Base-by-base conservation (phyloP, 2,113 vertebrate species). In the Tetrao urogallus region DNA sequence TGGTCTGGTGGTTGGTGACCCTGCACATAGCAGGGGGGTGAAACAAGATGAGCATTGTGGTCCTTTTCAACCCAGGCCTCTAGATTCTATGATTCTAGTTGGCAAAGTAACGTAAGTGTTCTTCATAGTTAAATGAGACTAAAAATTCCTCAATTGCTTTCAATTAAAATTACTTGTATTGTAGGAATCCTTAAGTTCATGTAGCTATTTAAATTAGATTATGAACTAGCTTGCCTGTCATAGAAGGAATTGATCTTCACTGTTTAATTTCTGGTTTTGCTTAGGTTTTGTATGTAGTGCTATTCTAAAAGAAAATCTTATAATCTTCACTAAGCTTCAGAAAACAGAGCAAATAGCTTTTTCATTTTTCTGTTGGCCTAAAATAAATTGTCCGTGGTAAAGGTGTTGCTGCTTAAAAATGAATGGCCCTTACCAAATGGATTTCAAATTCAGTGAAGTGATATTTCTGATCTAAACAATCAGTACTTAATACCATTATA, bases 101-200 rank as follows among this genome's bases (percentile, higher is more conserved):
- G 71, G 25, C 50, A 88, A 42, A 60, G 70, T 47, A 87, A 45
- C 6, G 6, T 90, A 79, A 56, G 64, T 80, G 60, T 92, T 84
- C 40, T 70, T 78, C 42, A 43, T 34, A 85, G 58, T 60, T 82
- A 89, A 95, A 50, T 85, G 80, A 74, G 47, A 19, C 38, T 74
- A 77, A 89, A 92, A 80, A 66, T 64, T 86, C 56, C 43, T 78
- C 82, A 90, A 47, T 61, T 34, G 73, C 80, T 93, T 54, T 92
- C 61, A 84, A 94, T 91, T 82, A 75, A 81, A 88, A 50, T 54
- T 11, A 25, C 84, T 22, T 82, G 38, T 82, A 56, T 63, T 88
- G 92, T 82, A n/a, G 70, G 81, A 54, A 32, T 74, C 6, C 34
- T 91, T 78, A 77, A 85, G 63, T 84, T 89, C 20, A 87, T 94